Evolutionary conservation across 2,888 invertebrate species (phyloP).

Genomic region (Byasa hedistus): DNA sequence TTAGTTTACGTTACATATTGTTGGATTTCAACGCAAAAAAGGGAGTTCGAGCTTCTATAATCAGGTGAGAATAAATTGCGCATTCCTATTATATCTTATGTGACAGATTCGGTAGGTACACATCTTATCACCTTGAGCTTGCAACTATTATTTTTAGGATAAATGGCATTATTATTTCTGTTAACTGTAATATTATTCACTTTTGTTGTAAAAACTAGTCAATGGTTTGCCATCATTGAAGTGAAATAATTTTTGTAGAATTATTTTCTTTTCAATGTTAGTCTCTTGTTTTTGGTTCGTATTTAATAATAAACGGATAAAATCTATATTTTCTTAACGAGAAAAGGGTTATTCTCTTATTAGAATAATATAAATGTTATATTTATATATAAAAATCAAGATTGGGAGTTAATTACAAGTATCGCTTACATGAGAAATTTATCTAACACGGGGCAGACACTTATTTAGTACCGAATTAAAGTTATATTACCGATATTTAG

Average conservation of each 20-base stretch:
- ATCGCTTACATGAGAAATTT: not conserved
- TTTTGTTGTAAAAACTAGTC: not conserved
- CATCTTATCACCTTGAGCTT: slow-evolving; percentile 69
- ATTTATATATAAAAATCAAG: no score
- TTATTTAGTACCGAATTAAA: not conserved
- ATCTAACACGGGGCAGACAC: not conserved
- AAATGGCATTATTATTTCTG: not conserved
- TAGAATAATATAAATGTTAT: no score
- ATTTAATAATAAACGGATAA: slow-evolving; percentile 1
- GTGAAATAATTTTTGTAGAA: not conserved
- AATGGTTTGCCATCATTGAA: not conserved
- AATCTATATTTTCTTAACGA: not conserved
- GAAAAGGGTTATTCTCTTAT: no score
- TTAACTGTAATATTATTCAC: not conserved
- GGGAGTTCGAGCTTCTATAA: slow-evolving; percentile 37
- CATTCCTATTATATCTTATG: slow-evolving; percentile 53
- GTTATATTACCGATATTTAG: not conserved
- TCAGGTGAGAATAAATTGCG: slow-evolving; percentile 67
- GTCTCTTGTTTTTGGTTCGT: not conserved
- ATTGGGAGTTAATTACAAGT: no score
- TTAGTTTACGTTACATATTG: slow-evolving; percentile 46
- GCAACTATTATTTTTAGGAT: slow-evolving; percentile 31
- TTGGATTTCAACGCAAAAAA: slow-evolving; percentile 53
- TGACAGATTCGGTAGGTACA: slow-evolving; percentile 60
- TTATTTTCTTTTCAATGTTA: not conserved